Conservation (phyloP, 2,888 invertebrate genomes). For the Pherbina coryleti region DNA sequence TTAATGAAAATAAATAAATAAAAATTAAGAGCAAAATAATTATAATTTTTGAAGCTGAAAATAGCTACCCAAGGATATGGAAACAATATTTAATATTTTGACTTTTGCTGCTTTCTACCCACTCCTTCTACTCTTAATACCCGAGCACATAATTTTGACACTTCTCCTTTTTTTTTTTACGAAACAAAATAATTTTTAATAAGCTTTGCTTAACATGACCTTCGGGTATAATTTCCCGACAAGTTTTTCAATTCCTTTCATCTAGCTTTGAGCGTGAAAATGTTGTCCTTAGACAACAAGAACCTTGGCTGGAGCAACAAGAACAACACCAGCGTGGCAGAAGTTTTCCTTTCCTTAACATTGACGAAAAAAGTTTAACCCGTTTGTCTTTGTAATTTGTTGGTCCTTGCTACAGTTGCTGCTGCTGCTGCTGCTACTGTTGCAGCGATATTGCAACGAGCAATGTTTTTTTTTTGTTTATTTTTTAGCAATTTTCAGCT, state of each 20-base stretch:
- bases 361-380: slow-evolving; percentile 26
- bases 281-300: slow-evolving; percentile 44
- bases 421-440: background rate
- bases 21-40: background rate
- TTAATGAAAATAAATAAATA: background rate
- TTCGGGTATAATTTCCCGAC: slow-evolving; percentile 46
- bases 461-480: background rate
- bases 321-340: slow-evolving; percentile 16
- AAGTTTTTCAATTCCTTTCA: slow-evolving; percentile 43
- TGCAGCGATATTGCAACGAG: background rate
- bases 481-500: slow-evolving; percentile 1
- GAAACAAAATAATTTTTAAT: background rate
- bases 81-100: background rate
- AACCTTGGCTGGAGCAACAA: slow-evolving; percentile 30
- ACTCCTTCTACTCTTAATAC: background rate
- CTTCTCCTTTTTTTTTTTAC: background rate
- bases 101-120: background rate
- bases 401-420: background rate
- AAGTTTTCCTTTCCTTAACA: slow-evolving; percentile 1
- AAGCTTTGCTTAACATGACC: slow-evolving; percentile 39
- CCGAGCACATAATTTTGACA: background rate
- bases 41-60: background rate
- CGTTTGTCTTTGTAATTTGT: slow-evolving; percentile 21
- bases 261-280: slow-evolving; percentile 46
- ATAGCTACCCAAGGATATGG: background rate